phyloP scores from a whole-genome alignment of 2,113 vertebrate genomes.

The Nematolebias whitei region DNA sequence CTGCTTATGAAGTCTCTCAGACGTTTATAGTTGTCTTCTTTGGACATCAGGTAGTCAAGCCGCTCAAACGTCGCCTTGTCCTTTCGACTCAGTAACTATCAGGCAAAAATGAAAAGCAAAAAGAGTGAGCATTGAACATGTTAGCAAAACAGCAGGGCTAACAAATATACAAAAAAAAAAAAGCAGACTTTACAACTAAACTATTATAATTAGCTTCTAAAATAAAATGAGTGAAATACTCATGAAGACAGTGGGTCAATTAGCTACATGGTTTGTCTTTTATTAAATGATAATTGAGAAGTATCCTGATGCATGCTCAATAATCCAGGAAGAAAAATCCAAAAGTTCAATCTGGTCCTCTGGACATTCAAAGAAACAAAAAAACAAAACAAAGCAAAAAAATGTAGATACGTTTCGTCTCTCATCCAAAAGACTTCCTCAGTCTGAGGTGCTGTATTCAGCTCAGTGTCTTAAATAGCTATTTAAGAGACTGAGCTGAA shows the following conservation, averaged over 20 bases:
- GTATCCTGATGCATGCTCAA: too few species aligned
- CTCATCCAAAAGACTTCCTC: too few species aligned
- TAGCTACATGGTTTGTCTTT: not conserved
- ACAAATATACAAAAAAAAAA: not conserved
- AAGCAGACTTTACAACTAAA: not conserved
- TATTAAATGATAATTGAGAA: too few species aligned
- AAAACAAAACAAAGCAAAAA: too few species aligned
- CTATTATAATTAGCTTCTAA: not conserved
- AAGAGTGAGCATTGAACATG: not conserved
- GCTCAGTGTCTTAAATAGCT: too few species aligned
- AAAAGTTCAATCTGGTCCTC: too few species aligned
- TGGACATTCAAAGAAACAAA: too few species aligned
- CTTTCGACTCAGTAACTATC: constrained; percentile 93
- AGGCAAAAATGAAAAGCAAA: not conserved
- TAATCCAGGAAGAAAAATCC: too few species aligned
- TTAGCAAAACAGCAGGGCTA: not conserved
- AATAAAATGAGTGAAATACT: not conserved
- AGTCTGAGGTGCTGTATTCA: too few species aligned
- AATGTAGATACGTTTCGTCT: too few species aligned
- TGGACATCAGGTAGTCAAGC: constrained; percentile 96
- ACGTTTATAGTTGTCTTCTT: constrained; percentile 99
- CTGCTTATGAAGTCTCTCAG: constrained; percentile 96
- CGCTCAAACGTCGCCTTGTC: constrained; percentile 97
- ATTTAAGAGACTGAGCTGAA: too few species aligned
- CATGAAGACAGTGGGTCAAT: not conserved